A percentile compares a stretch with the other conserved stretches of the same genome.
These are phyloP conservation scores for Oreochromis niloticus DNA, from an alignment of 2,113 vertebrate genomes.

Conservation along the genomic window DNA sequence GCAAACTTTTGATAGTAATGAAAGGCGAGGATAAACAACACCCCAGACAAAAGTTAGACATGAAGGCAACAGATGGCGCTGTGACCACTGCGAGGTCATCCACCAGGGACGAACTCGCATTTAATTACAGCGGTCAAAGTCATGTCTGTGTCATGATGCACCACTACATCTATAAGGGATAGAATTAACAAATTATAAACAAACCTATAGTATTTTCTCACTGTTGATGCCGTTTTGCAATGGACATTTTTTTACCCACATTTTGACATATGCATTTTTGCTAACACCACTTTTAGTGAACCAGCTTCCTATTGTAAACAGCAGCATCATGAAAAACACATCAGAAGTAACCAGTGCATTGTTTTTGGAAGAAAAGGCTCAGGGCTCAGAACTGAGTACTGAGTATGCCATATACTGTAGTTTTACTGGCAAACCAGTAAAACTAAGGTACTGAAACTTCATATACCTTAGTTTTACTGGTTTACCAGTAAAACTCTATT, in stretches of 20 bases:
- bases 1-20: slow-evolving; percentile 56
- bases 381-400: background rate
- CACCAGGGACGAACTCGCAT: background rate
- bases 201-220: background rate
- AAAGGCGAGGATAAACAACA: slow-evolving; percentile 37
- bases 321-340: background rate
- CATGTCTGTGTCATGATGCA: background rate
- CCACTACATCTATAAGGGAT: background rate
- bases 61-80: slow-evolving; percentile 53
- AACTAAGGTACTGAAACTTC: background rate
- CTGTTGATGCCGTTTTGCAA: background rate
- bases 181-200: background rate
- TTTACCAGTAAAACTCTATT: background rate
- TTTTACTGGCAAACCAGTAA: background rate
- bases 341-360: background rate
- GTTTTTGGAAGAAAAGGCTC: background rate
- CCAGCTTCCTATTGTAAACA: background rate
- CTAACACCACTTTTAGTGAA: background rate
- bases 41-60: background rate
- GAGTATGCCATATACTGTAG: background rate
- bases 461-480: background rate
- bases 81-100: slow-evolving; percentile 2
- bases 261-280: background rate
- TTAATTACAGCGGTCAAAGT: slow-evolving; percentile 6
- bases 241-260: background rate